Conservation (phyloP, 2,888 invertebrate species). For the Chaitophorus viminalis region DNA sequence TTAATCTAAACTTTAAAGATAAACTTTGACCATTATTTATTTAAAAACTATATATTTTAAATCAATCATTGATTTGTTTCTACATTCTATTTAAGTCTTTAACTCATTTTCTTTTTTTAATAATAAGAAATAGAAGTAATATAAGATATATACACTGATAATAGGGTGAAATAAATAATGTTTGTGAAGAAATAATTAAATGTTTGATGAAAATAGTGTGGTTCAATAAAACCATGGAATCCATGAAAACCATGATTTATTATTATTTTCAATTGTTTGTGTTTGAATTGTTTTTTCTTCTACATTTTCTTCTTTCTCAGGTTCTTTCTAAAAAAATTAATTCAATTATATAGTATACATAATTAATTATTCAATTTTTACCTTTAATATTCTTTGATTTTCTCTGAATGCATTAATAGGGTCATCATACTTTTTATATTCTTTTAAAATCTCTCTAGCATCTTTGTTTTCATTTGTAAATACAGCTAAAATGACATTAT, state of each 20-base stretch:
- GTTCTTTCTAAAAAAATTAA: constrained; percentile 23
- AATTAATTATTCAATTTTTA: constrained; percentile 64
- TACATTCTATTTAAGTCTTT: too few relatives aligned
- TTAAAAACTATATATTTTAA: too few relatives aligned
- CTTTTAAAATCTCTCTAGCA: constrained; percentile 90
- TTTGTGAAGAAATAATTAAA: not conserved
- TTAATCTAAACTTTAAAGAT: too few relatives aligned
- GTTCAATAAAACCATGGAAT: constrained; percentile 36
- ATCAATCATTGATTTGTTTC: too few relatives aligned
- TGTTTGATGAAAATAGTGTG: not conserved
- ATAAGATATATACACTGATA: too few relatives aligned
- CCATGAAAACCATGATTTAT: constrained; percentile 53
- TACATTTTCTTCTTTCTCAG: not conserved
- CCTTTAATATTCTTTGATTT: constrained; percentile 83
- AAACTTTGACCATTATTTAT: too few relatives aligned
- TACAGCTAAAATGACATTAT: constrained; percentile 76
- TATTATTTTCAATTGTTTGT: constrained; percentile 8
- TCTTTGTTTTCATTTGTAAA: constrained; percentile 89
- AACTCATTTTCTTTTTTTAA: too few relatives aligned
- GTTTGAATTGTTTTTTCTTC: not conserved
- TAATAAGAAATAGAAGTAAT: too few relatives aligned
- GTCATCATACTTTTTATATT: constrained; percentile 93
- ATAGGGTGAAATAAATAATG: too few relatives aligned
- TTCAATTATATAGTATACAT: not conserved
- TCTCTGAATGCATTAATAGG: constrained; percentile 91